Percentiles rank a stretch among this genome's conserved stretches.
Conservation (phyloP, 2,113 vertebrate genomes). For the Cranoglanis bouderius region DNA sequence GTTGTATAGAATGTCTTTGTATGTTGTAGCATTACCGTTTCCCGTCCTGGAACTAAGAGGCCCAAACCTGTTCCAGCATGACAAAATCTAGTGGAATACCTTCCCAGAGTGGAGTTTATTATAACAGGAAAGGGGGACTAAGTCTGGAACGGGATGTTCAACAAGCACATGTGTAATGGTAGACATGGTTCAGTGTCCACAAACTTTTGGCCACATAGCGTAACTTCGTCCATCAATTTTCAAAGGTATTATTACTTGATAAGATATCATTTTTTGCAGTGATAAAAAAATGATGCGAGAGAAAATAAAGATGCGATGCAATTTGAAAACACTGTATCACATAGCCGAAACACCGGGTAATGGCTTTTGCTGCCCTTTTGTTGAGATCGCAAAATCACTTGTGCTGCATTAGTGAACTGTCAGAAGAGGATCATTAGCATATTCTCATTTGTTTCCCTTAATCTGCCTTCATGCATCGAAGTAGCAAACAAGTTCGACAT, state of each 20-base stretch:
- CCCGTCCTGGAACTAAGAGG: too few species aligned
- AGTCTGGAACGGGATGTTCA: neutral
- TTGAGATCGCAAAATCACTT: neutral
- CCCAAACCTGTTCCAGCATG: neutral
- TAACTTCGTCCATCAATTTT: too few species aligned
- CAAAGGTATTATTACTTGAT: too few species aligned
- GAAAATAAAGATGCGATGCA: neutral
- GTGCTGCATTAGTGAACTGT: neutral
- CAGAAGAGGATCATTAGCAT: neutral
- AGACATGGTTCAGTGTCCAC: too few species aligned
- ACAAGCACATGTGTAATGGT: too few species aligned
- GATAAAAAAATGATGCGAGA: too few species aligned
- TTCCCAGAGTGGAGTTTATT: neutral
- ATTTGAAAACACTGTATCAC: neutral
- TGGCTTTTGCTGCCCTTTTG: neutral
- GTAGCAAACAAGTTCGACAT: neutral
- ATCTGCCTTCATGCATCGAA: neutral
- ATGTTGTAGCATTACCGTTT: neutral
- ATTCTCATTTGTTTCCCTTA: neutral
- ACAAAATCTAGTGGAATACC: neutral
- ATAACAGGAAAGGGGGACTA: neutral
- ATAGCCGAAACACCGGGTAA: neutral
- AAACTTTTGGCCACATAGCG: too few species aligned
- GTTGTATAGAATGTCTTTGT: neutral
- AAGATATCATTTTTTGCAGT: neutral